Evolutionary conservation across 2,797 vertebrate genomes (phyloP).

Genomic region (Ctenosaura bakeri): DNA sequence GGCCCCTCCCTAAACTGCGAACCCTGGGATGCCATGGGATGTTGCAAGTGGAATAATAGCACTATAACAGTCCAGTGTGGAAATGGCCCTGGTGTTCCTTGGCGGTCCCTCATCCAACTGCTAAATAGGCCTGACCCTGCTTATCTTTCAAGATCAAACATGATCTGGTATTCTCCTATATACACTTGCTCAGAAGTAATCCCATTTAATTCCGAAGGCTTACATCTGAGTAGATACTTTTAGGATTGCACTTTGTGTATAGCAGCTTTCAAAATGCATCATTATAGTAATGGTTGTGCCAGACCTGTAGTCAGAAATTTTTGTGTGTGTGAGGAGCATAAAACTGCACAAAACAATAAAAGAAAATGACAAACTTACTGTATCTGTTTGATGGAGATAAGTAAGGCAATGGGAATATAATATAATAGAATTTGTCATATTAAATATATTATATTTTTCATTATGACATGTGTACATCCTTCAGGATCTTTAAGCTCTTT

Average conservation of each 20-base stretch:
- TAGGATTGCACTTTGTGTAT: background rate
- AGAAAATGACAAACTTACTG: background rate
- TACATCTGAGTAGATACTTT: background rate
- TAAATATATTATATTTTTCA: background rate
- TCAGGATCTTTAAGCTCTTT: background rate
- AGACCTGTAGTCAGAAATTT: background rate
- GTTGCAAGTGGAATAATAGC: too few relatives aligned
- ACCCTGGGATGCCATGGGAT: too few relatives aligned
- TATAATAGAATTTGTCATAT: background rate
- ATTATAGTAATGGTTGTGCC: background rate
- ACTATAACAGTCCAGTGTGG: too few relatives aligned
- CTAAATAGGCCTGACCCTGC: too few relatives aligned
- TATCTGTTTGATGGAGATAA: background rate
- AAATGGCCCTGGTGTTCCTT: too few relatives aligned
- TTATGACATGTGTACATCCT: background rate
- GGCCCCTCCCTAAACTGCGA: too few relatives aligned
- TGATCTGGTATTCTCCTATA: too few relatives aligned
- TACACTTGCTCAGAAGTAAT: background rate
- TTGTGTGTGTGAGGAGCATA: background rate
- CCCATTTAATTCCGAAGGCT: background rate
- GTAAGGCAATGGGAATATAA: background rate
- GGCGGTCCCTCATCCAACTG: too few relatives aligned
- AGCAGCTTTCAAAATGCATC: background rate
- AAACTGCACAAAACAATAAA: background rate
- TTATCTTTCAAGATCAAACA: too few relatives aligned